Evolutionary conservation across 2,113 vertebrate genomes (phyloP), one percentile per base, ranked within the genome.

Genomic region (Mesocricetus auratus): DNA sequence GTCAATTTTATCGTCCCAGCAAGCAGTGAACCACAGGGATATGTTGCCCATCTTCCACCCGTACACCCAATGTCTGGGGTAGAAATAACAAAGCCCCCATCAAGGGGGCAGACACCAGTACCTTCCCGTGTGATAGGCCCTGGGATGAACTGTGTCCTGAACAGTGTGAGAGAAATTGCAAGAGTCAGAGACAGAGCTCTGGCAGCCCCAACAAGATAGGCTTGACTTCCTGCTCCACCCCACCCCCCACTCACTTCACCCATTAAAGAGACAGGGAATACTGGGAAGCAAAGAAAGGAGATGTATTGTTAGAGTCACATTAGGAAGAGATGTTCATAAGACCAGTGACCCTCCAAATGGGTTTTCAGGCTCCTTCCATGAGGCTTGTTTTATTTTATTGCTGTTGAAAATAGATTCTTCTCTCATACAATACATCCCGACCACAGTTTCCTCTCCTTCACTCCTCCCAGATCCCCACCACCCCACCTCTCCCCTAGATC

Each of bases 1-100:
- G 1, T 13, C 1, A 0, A 3, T 42, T 50, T 31, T 24, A 0
- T 22, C n/a, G 9, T 31, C 53, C 50, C 7, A 16, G 6, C 29
- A 31, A 53, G 13, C 60, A 71, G 2, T 21, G 74, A 24, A 31
- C 71, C 33, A 21, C 62, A 39, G 33, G 15, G 26, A 0, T 8
- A 0, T 6, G 11, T 42, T 16, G 22, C 26, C 62, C 36, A 47
- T 42, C 19, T 66, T 22, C 62, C 17, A 33, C 17, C 26, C 17
- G 31, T 24, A 10, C 39, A 81, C 42, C n/a, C 45, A 42, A 6
- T 50, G 12, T 69, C 31, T 56, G 47, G 16, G 3, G 64, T 31
- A 31, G 64, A 66, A 31, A 66, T 66, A 66, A 31, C 12, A 29
- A 64, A 31, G 10, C 3, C 4, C 11, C 29, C 11, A 31, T 1